Conservation (phyloP, 1,140 invertebrate species). For the Drosophila lacertosa region DNA sequence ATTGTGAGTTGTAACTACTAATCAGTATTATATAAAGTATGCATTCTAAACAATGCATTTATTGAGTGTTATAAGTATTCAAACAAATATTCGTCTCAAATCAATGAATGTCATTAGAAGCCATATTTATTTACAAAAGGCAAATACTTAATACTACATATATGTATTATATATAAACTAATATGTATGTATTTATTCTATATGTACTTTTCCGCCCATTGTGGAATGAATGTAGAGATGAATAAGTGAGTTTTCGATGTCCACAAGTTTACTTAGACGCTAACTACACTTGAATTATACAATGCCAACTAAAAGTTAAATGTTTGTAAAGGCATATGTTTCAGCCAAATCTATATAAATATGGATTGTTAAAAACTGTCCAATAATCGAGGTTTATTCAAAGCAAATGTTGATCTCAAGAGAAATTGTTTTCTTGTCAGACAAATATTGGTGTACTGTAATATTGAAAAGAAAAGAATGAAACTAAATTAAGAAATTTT, state of each 20-base stretch:
- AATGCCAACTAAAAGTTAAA: slow-evolving; percentile 3
- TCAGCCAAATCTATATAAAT: background rate
- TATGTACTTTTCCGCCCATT: slow-evolving; percentile 16
- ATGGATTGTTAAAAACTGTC: background rate
- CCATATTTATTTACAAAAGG: too few species aligned
- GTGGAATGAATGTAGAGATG: slow-evolving; percentile 16
- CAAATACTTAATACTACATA: slow-evolving; percentile 1
- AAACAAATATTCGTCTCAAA: background rate
- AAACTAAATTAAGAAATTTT: slow-evolving; percentile 36
- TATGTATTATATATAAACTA: background rate
- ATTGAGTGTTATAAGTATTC: background rate
- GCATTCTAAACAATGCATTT: background rate
- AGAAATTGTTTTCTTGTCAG: background rate
- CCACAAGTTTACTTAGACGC: slow-evolving; percentile 23
- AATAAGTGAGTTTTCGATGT: too few species aligned
- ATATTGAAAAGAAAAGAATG: slow-evolving; percentile 28
- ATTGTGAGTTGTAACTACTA: slow-evolving; percentile 31
- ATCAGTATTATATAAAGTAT: slow-evolving; percentile 5
- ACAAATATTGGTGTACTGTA: background rate
- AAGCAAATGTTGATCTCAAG: background rate
- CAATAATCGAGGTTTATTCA: background rate
- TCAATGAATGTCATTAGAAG: background rate
- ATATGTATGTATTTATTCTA: slow-evolving; percentile 1
- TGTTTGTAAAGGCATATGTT: too few species aligned
- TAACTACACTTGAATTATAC: slow-evolving; percentile 5